Evolutionary conservation across 2,113 vertebrate species (phyloP), one percentile per base, ranked within the genome.

Genomic region (Leucopsar rothschildi): DNA sequence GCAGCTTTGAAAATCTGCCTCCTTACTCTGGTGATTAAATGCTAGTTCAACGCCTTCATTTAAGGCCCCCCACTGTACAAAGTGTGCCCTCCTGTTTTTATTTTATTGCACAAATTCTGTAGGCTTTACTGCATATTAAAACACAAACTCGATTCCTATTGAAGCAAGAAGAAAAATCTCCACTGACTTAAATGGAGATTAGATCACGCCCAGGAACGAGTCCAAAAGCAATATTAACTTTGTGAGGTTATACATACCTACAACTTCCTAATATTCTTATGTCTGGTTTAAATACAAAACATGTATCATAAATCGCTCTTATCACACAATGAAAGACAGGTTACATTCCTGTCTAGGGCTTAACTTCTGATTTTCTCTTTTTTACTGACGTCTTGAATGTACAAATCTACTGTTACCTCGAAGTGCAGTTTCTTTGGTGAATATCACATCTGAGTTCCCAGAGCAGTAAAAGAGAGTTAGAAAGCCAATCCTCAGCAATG

Each of bases 151-250:
- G 29, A 29, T 57, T 88, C n/a, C 76, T 73, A 68, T 6, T 65
- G 86, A 84, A 90, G 82, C 1, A 3, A 82, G 89, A 82, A 85
- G 64, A 93, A 95, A 92, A 81, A 92, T 56, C 57, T 40, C 72
- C n/a, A 10, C 33, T 64, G 82, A 86, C 40, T 94, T 60, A 57
- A 95, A 83, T 11, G 23, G 80, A 83, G 69, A 94, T 94, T 93
- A 90, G 76, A 96, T 88, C 90, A 93, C 23, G 61, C n/a, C 44
- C 70, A 95, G 92, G 88, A 97, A 94, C 0, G 3, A 81, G 42
- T 92, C 93, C 95, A 97, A 95, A 93, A 92, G 79, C 68, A 96
- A 86, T 90, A 93, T 75, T 92, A 93, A 94, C 90, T 88, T 88
- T 66, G 44, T 72, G 77, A 93, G 44, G 56, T 35, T 90, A 47